phyloP scores from a whole-genome alignment of 2,888 invertebrate genomes.

The Temnothorax ravouxi region DNA sequence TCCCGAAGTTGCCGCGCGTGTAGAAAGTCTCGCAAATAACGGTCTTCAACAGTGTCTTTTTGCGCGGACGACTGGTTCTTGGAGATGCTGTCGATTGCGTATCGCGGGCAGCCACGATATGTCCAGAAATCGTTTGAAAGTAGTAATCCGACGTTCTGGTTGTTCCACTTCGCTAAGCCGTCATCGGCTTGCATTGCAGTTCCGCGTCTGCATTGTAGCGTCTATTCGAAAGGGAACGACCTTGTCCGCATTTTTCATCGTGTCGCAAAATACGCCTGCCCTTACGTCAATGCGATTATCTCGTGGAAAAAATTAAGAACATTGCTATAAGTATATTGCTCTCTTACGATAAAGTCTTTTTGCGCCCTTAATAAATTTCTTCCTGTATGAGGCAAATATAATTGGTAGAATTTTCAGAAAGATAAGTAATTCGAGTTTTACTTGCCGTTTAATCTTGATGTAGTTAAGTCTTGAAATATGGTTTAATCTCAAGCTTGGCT shows the following conservation, averaged over 20 bases:
- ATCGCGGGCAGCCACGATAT: slow-evolving; percentile 37
- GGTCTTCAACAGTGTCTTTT: slow-evolving; percentile 18
- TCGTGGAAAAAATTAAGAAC: neutral
- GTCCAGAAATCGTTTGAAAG: slow-evolving; percentile 74
- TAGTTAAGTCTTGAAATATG: neutral
- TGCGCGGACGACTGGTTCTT: slow-evolving; percentile 31
- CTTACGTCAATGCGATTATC: slow-evolving; percentile 47
- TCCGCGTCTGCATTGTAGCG: slow-evolving; percentile 73
- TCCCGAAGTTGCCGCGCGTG: slow-evolving; percentile 10
- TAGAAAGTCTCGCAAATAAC: slow-evolving; percentile 54
- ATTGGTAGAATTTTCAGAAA: neutral
- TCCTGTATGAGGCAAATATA: neutral
- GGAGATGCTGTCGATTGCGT: slow-evolving; percentile 39
- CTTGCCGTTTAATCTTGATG: neutral
- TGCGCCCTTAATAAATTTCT: neutral
- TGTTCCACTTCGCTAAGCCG: slow-evolving; percentile 66
- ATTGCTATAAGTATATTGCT: neutral
- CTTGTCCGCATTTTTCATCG: slow-evolving; percentile 75
- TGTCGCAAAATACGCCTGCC: slow-evolving; percentile 61
- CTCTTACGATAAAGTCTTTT: neutral
- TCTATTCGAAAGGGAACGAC: slow-evolving; percentile 72
- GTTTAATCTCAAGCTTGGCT: neutral
- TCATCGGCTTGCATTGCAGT: slow-evolving; percentile 70
- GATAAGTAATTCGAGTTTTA: neutral
- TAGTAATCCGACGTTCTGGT: slow-evolving; percentile 55